Base-by-base conservation (phyloP, 2,888 invertebrate genomes). In the Ectobius pallidus region DNA sequence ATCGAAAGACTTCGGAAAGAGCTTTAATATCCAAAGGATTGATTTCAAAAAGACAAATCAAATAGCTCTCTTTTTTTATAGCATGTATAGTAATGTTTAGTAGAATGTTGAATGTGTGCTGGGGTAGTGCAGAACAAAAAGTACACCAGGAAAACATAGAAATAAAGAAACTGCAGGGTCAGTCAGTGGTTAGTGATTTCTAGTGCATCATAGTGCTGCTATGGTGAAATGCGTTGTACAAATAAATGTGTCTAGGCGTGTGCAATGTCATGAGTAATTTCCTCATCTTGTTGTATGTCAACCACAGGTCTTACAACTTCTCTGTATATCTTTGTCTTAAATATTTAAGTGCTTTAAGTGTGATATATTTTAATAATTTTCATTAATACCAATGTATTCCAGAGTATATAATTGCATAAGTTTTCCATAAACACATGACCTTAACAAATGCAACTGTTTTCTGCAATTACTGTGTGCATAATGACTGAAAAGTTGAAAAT, bases 1-100 rank as follows among this genome's bases (percentile, higher is more conserved):
- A 67, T 27, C n/a, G 52, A 72, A 67, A 70, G 70, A 74, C 74
- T 74, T 74, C 74, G 74, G 74, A 72, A 58, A 70, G 74, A 74
- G 74, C 74, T 74, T 74, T 74, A 74, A 74, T 61, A 70, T 55
- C 34, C 55, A 39, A 52, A 58, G 20, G 70, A 70, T 70, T 58
- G 65, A 44, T 65, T 69, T 58, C 14, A 39, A 69, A 69, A 58
- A 69, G 69, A 52, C 69, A 69, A 39, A 32, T 65, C 52, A 70
- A 42, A 30, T 72, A 62, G 49, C 65, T 46, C 44, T 72, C 49
- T 27, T 68, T 34, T 72, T 72, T 62, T 61, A 72, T 72, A 72
- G 72, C 14, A 27, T 61, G 65, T 39, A 9, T 70, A 70, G 70
- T 55, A 42, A 70, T 42, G 42, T 58, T 42, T 70, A 70, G 70